Percentiles rank a stretch among this genome's conserved stretches.
Evolutionary conservation across 2,797 vertebrate genomes (phyloP).

Genomic region (Cyprinella venusta): DNA sequence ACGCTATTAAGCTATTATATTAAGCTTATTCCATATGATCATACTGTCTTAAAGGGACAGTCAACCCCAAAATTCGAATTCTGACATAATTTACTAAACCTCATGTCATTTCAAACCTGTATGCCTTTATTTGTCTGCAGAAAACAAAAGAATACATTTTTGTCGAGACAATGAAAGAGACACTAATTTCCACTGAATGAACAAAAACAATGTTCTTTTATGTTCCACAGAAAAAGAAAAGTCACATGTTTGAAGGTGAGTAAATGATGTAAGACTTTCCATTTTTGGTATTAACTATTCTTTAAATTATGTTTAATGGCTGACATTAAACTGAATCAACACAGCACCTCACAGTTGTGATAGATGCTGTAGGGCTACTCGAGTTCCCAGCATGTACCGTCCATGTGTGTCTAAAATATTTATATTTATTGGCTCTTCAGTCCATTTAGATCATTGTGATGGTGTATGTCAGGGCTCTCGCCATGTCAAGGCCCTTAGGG

Average conservation of each 20-base stretch:
- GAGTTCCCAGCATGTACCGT: not conserved
- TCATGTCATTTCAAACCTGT: not conserved
- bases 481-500: not conserved
- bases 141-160: no score
- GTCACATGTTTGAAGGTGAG: not conserved
- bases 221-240: not conserved
- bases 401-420: not conserved
- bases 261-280: not conserved
- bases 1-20: not conserved
- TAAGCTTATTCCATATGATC: not conserved
- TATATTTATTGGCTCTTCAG: not conserved
- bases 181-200: no score
- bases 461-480: not conserved
- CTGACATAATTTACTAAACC: not conserved
- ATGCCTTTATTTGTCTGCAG: not conserved
- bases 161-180: no score
- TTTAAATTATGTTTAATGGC: not conserved
- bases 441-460: not conserved
- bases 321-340: not conserved
- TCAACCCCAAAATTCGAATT: rapidly evolving
- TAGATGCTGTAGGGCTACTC: not conserved
- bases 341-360: not conserved
- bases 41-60: not conserved
- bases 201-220: not conserved
- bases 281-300: not conserved